These are phyloP conservation scores for Lagocephalus sceleratus DNA, from an alignment of 2,797 vertebrate species.

Conservation along the genomic window DNA sequence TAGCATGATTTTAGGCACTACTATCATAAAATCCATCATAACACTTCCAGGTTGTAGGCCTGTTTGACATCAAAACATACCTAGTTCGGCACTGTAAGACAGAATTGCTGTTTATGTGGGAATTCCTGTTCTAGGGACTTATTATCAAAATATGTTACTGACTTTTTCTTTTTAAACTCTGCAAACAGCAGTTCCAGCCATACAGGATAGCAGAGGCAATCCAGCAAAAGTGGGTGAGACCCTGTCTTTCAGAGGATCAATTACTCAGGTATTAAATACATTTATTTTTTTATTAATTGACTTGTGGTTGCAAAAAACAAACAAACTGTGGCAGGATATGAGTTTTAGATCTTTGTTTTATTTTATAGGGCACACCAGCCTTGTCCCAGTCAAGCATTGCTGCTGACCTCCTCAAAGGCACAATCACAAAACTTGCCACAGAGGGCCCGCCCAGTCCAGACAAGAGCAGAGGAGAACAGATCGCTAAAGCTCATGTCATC, in stretches of 20 bases:
- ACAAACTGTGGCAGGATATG: not conserved
- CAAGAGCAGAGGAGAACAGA: slow-evolving; percentile 85
- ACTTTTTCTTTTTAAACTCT: slow-evolving; percentile 4
- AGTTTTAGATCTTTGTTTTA: not conserved
- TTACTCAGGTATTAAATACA: slow-evolving; percentile 84
- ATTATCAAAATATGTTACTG: not conserved
- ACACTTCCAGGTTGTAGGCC: too few relatives aligned
- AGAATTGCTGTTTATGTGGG: too few relatives aligned
- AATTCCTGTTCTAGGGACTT: too few relatives aligned
- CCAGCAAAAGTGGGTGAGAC: slow-evolving; percentile 83
- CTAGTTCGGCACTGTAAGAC: not conserved
- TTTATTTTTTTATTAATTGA: not conserved
- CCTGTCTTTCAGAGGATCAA: slow-evolving; percentile 85
- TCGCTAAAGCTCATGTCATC: slow-evolving; percentile 93
- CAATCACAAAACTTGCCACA: slow-evolving; percentile 86
- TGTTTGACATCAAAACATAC: not conserved
- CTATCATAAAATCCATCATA: not conserved
- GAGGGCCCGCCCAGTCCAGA: slow-evolving; percentile 88
- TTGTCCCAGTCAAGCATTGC: slow-evolving; percentile 87
- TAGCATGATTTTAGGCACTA: not conserved
- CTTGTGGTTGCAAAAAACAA: not conserved
- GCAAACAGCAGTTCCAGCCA: slow-evolving; percentile 76
- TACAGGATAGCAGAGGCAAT: slow-evolving; percentile 87
- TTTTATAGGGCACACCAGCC: slow-evolving; percentile 88
- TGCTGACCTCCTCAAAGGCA: slow-evolving; percentile 89